phyloP scores from a whole-genome alignment of 2,888 invertebrate species.

The Tenthredo mesomela region DNA sequence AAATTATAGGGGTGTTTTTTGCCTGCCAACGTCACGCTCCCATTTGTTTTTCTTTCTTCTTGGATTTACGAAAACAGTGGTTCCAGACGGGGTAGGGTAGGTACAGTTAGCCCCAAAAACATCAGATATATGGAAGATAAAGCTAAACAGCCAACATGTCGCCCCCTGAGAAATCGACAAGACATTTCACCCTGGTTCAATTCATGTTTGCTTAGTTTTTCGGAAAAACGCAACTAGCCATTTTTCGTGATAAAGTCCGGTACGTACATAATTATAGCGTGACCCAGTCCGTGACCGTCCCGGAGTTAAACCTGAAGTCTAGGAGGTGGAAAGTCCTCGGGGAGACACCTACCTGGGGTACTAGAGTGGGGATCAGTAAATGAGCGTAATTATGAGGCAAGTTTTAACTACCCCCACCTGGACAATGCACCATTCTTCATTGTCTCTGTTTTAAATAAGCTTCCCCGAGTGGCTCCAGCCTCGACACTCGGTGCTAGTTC shows the following conservation, averaged over 20 bases:
- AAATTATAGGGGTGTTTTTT: conserved; percentile 52
- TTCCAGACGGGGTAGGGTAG: conserved; percentile 9
- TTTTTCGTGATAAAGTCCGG: conserved; percentile 14
- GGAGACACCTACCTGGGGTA: neutral
- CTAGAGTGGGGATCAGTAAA: conserved; percentile 68
- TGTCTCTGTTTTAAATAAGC: conserved; percentile 74
- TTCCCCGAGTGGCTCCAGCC: conserved; percentile 66
- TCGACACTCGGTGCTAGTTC: conserved; percentile 5
- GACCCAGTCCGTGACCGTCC: conserved; percentile 8
- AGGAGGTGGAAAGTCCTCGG: conserved; percentile 16
- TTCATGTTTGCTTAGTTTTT: neutral
- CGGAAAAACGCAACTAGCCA: neutral
- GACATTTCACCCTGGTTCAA: neutral
- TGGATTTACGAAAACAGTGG: conserved; percentile 49
- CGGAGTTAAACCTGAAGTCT: neutral
- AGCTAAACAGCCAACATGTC: neutral
- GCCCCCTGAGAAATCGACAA: neutral
- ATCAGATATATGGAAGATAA: neutral
- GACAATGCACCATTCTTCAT: conserved; percentile 76
- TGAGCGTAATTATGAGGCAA: conserved; percentile 77
- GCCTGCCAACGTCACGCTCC: conserved; percentile 51
- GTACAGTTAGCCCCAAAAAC: neutral
- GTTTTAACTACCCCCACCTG: conserved; percentile 74
- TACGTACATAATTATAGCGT: neutral
- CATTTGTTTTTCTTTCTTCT: conserved; percentile 49